These are phyloP conservation scores for Metaphire vulgaris DNA, from an alignment of 1,140 invertebrate species.

Conservation along the genomic window DNA sequence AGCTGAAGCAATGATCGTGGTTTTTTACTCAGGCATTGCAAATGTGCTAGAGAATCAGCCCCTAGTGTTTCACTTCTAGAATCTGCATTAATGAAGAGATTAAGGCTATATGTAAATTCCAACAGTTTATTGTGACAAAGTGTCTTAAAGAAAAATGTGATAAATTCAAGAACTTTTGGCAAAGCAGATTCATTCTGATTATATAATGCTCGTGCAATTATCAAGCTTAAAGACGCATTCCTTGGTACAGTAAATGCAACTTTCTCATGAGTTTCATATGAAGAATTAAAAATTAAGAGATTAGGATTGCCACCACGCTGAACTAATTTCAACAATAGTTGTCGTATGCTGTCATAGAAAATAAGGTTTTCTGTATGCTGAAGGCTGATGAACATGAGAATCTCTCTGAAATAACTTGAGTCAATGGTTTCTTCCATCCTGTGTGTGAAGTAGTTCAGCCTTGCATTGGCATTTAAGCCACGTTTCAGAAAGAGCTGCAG, in stretches of 20 bases:
- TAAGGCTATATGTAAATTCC: constrained; percentile 19
- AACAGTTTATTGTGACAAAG: constrained; percentile 16
- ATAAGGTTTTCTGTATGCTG: background rate
- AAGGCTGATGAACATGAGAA: constrained; percentile 24
- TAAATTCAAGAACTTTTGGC: constrained; percentile 1
- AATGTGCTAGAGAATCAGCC: background rate
- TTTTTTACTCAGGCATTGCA: background rate
- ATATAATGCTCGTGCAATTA: constrained; percentile 5
- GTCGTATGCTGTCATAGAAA: constrained; percentile 10
- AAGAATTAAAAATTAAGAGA: constrained; percentile 3
- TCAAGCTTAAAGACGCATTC: constrained; percentile 3
- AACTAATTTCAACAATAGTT: constrained; percentile 10
- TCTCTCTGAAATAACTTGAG: constrained; percentile 24
- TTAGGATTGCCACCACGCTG: constrained; percentile 26
- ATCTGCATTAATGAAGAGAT: constrained; percentile 7
- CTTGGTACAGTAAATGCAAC: background rate
- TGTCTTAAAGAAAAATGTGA: constrained; percentile 21
- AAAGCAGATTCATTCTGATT: constrained; percentile 4
- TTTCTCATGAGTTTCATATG: background rate
- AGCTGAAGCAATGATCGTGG: constrained; percentile 22
- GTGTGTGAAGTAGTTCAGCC: constrained; percentile 23
- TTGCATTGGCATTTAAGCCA: constrained; percentile 23
- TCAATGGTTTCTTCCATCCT: constrained; percentile 25
- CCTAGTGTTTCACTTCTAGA: background rate
- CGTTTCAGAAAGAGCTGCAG: constrained; percentile 24